A percentile compares a stretch with the other conserved stretches of the same genome.
Evolutionary conservation across 2,888 invertebrate genomes (phyloP).

Genomic region (Ceramica pisi): DNA sequence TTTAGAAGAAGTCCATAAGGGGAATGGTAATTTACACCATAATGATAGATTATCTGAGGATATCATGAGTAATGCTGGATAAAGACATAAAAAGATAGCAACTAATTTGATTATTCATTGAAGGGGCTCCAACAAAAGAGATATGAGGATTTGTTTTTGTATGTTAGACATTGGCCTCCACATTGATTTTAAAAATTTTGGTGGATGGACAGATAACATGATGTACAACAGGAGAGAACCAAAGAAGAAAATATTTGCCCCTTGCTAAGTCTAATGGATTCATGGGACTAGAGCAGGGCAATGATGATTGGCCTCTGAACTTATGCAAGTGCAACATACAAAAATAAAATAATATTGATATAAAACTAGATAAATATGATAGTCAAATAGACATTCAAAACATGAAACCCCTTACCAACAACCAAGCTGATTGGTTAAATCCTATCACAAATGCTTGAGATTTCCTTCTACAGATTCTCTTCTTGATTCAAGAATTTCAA

Average conservation of each 20-base stretch:
- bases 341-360: neutral
- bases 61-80: neutral
- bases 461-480: neutral
- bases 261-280: neutral
- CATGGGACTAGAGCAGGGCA: too few species aligned
- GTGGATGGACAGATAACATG: neutral
- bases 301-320: neutral
- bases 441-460: neutral
- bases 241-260: neutral
- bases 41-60: neutral
- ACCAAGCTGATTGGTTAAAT: constrained; percentile 12
- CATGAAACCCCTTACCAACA: constrained; percentile 22
- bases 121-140: neutral
- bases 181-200: neutral
- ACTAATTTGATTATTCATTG: neutral
- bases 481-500: neutral
- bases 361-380: neutral
- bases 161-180: too few species aligned
- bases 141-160: neutral
- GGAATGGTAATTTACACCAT: neutral
- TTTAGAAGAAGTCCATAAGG: too few species aligned
- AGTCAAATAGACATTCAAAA: neutral
- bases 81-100: neutral
- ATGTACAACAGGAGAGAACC: neutral
- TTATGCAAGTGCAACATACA: neutral